Evolutionary conservation across 2,797 vertebrate species (phyloP).

Genomic region (Arremon aurantiirostris): DNA sequence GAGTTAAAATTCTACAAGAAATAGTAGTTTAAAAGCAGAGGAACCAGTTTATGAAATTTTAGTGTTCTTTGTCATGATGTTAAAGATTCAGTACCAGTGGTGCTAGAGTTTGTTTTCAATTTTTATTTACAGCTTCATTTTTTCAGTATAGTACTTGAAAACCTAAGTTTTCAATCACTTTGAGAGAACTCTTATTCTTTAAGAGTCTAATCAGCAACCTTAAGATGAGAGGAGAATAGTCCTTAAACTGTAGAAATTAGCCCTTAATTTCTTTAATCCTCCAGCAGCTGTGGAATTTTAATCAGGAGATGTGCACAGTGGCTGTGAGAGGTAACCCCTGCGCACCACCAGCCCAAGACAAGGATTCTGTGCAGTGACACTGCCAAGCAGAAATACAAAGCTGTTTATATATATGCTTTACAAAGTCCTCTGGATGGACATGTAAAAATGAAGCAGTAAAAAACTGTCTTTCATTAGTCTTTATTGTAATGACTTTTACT

Average conservation of each 20-base stretch:
- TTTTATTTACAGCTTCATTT: background rate
- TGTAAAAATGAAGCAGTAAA: background rate
- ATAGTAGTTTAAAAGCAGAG: background rate
- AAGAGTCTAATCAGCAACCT: background rate
- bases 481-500: background rate
- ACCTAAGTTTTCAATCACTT: background rate
- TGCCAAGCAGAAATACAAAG: background rate
- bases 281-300: background rate
- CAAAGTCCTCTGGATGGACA: background rate
- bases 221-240: background rate
- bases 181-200: background rate
- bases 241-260: background rate
- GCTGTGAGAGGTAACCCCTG: background rate
- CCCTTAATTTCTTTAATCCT: background rate
- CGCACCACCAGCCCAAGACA: accelerated
- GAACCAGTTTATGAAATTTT: background rate
- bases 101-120: background rate
- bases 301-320: background rate
- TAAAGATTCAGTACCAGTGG: background rate
- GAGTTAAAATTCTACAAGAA: background rate
- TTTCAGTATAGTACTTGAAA: background rate
- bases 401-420: background rate
- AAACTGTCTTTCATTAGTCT: background rate
- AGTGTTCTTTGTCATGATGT: background rate
- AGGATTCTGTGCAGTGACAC: background rate